A percentile compares a stretch with the other conserved stretches of the same genome.
These are phyloP conservation scores for Dunckerocampus dactyliophorus DNA, from an alignment of 2,113 vertebrate genomes.

Conservation along the genomic window DNA sequence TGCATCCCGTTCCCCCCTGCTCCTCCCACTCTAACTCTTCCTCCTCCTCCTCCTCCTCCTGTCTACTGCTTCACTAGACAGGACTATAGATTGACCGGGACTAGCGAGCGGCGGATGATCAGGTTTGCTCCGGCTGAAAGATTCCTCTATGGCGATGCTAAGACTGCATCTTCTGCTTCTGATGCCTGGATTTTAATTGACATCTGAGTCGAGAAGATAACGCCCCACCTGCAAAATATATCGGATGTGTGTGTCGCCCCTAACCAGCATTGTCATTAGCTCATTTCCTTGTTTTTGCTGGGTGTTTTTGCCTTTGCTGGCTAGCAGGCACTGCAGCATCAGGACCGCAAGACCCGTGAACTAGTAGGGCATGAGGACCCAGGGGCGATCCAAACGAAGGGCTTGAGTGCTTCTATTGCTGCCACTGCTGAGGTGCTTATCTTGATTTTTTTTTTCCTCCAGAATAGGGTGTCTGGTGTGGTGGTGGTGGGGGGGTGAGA, in stretches of 20 bases:
- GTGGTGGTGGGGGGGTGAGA: conserved; percentile 59
- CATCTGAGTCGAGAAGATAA: conserved; percentile 32
- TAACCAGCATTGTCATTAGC: conserved; percentile 56
- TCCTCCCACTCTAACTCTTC: conserved; percentile 69
- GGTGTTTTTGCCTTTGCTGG: conserved; percentile 63
- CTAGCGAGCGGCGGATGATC: conserved; percentile 55
- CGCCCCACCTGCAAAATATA: conserved; percentile 27
- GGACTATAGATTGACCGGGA: conserved; percentile 67
- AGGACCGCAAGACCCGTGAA: conserved; percentile 74
- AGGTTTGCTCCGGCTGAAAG: conserved; percentile 58
- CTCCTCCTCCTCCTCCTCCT: conserved; percentile 67
- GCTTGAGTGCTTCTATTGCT: conserved; percentile 67
- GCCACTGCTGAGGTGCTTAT: conserved; percentile 75
- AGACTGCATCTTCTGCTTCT: conserved; percentile 23
- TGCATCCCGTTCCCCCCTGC: conserved; percentile 62
- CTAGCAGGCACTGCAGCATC: conserved; percentile 78
- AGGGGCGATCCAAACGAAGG: conserved; percentile 65
- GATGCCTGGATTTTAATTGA: conserved; percentile 56
- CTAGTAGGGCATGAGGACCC: conserved; percentile 76
- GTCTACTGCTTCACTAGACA: conserved; percentile 68
- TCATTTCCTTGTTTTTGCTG: conserved; percentile 58
- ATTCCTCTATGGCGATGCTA: conserved; percentile 56
- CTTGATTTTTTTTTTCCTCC: conserved; percentile 60
- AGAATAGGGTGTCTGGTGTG: conserved; percentile 65
- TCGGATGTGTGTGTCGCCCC: conserved; percentile 57